Evolutionary conservation across 1,140 invertebrate genomes (phyloP).

Genomic region (Frieseomelitta varia): DNA sequence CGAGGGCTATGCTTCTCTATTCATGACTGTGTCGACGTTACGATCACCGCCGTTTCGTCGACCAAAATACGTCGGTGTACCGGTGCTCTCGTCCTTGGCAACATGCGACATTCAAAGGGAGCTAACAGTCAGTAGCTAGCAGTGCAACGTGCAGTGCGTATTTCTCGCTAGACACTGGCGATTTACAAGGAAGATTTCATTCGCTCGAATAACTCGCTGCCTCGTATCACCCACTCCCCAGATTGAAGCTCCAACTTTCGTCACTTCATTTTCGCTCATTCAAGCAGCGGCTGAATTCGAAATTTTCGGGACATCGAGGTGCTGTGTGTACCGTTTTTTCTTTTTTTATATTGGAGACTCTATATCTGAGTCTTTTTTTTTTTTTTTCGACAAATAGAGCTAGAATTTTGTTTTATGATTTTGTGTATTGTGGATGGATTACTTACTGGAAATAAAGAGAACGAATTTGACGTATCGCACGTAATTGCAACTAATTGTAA

Average conservation of each 20-base stretch:
- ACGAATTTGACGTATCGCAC: too few relatives aligned
- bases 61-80: constrained; percentile 35
- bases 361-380: too few relatives aligned
- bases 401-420: neutral
- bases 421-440: too few relatives aligned
- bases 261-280: too few relatives aligned
- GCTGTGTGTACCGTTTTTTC: neutral
- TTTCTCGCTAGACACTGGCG: constrained; percentile 56
- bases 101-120: constrained; percentile 67
- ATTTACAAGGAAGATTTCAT: constrained; percentile 57
- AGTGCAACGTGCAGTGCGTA: constrained; percentile 64
- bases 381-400: neutral
- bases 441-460: too few relatives aligned
- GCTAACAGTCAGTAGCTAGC: constrained; percentile 60
- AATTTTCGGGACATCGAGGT: neutral
- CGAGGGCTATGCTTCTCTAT: constrained; percentile 51
- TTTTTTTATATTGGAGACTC: neutral
- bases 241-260: neutral
- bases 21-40: constrained; percentile 43
- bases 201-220: neutral
- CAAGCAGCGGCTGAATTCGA: neutral
- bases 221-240: neutral
- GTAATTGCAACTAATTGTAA: too few relatives aligned
- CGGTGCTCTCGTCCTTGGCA: constrained; percentile 63
- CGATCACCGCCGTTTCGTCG: constrained; percentile 28